A percentile compares a stretch with the other conserved stretches of the same genome.
Evolutionary conservation across 2,888 invertebrate genomes (phyloP).

Genomic region (Cantharis flavilabris): DNA sequence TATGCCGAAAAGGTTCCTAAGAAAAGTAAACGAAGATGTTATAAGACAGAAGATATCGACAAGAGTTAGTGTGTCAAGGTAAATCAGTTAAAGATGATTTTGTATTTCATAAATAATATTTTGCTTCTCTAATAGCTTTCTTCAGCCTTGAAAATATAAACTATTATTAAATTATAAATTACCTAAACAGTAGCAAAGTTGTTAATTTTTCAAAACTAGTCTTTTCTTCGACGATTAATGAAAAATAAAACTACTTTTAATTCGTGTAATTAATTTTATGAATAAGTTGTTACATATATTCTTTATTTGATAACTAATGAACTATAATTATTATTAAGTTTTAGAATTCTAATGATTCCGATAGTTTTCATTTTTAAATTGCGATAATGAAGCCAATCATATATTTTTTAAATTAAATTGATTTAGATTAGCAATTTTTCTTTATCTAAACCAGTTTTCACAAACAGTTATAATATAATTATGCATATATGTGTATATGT

Average conservation of each 20-base stretch:
- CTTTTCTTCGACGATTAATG: not conserved
- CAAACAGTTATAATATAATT: constrained; percentile 3
- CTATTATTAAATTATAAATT: not conserved
- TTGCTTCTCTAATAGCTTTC: not conserved
- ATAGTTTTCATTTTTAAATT: constrained; percentile 4
- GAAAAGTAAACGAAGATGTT: not conserved
- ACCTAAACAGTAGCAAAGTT: not conserved
- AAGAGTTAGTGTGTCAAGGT: not conserved
- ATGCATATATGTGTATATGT: not conserved
- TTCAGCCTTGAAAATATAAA: not conserved
- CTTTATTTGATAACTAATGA: not conserved
- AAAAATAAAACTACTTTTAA: not conserved
- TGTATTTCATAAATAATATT: not conserved
- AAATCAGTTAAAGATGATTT: not conserved
- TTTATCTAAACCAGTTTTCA: constrained; percentile 8
- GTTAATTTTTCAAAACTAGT: not conserved
- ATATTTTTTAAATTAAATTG: not conserved
- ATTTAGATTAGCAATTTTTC: constrained; percentile 3
- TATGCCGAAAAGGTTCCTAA: too few species aligned
- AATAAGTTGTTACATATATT: not conserved
- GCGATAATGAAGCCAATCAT: constrained; percentile 4
- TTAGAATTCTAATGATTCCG: constrained; percentile 5
- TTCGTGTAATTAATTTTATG: not conserved
- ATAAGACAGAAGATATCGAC: not conserved
- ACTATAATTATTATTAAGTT: constrained; percentile 4